Base-by-base conservation (phyloP, 64 coral and sea anemone genomes). In the Stichodactyla helianthus region DNA sequence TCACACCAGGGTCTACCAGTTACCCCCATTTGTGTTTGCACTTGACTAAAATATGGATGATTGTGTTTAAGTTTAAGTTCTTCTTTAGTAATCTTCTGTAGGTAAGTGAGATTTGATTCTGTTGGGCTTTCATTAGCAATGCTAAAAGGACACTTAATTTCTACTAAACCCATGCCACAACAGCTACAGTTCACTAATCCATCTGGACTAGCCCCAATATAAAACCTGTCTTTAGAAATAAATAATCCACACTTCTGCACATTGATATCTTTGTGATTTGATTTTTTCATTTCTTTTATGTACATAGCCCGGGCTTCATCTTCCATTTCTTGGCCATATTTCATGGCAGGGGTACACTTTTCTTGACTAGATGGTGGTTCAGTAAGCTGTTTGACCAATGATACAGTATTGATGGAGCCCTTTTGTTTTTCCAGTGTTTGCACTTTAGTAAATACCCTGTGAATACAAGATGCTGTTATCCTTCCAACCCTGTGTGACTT, bases 151-250 rank as follows among this genome's bases (percentile, higher is more conserved):
- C 54, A 81, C n/a, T n/a, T n/a, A n/a, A n/a, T 79, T 87, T 92
- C 91, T 22, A 59, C 15, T 56, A 88, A 50, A 23, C 86, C 27
- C 54, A 27, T 50, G 54, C 81, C 81, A 92, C 81, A 88, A 35
- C 91, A 88, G 17, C 63, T 88, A 84, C 79, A 92, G 50, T 64
- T 83, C 23, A 88, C 86, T 60, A 92, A 52, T 78, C 77, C 68
- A 92, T 92, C 91, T 22, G 92, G 87, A 55, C 77, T 86, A 55
- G 83, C 92, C 83, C 87, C 83, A 82, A 93, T 82, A 89, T 71
- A 93, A 18, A 65, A 55, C 62, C 82, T 86, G 44, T 71, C 53
- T 65, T 54, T 23, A 18, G 76, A 15, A 52, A 93, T 78, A 93
- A 89, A 93, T 26, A 93, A 59, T 11, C 87, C 83, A 93, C 83